Base-by-base conservation (phyloP, 35 echinoderm and acorn worm species). In the Ptychodera flava region DNA sequence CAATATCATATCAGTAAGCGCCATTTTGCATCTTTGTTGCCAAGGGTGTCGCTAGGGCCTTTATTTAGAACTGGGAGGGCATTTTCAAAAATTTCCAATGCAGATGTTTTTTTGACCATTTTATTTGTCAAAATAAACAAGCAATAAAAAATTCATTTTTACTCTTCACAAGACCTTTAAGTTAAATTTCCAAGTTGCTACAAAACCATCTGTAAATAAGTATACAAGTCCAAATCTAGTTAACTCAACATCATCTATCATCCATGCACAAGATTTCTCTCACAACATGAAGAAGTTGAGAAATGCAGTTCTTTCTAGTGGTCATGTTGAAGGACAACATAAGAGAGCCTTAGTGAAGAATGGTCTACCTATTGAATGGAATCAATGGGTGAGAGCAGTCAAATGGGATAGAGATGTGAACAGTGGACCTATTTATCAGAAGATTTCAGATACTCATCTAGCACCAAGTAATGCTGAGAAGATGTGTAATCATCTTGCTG, bases 281-380 rank as follows among this genome's bases (percentile, higher is more conserved):
- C 86, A 87, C 32, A 87, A 87, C 38, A 80, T 87, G 30, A 87
- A 87, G 35, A 79, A 87, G 78, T 30, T 52, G 29, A 85, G 84
- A 76, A 85, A 85, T 53, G 16, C 27, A 34, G 22, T 84, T 14
- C 82, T 34, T 84, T 2, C 82, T 28, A 84, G 31, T 84, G 30
- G 35, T 14, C n/a, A 84, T 32, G 22, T 84, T n/a, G n/a, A n/a
- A 32, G 30, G 34, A 84, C 28, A 34, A 15, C 35, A 84, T 34
- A 34, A 84, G 30, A 36, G 82, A 34, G 30, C 82, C 1, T 28
- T 32, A 84, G 6, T 32, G 34, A 34, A 30, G 29, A 33, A 33
- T 30, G 33, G 79, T n/a, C 79, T 33, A 30, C 79, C 6, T 31
- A 81, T 81, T 64, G 45, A 64, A 64, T 64, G 45, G 45, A 22